Evolutionary conservation across 2,797 vertebrate genomes (phyloP).

Genomic region (Sebastes variabilis): DNA sequence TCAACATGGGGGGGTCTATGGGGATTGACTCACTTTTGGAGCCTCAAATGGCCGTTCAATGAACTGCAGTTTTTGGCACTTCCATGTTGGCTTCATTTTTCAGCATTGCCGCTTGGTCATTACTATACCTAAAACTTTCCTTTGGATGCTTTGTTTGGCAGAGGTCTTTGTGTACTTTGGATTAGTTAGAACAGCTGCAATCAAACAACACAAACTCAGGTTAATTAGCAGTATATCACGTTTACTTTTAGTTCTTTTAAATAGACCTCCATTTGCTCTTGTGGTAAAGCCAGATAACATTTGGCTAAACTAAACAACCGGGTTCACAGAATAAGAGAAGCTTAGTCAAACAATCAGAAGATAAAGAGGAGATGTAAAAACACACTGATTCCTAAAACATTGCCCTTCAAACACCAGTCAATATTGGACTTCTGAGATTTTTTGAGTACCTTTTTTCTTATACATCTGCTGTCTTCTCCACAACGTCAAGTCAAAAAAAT

Average conservation of each 20-base stretch:
- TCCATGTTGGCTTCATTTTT: not conserved
- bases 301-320: not conserved
- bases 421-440: not conserved
- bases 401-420: not conserved
- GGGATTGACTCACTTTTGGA: too few relatives aligned
- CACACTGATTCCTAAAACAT: not conserved
- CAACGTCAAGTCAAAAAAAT: not conserved
- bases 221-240: not conserved
- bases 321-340: not conserved
- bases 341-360: not conserved
- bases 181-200: not conserved
- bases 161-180: not conserved
- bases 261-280: not conserved
- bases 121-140: not conserved
- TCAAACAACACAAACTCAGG: conserved; percentile 1
- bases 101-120: not conserved
- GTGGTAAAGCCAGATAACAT: not conserved
- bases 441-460: not conserved
- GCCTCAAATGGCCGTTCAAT: not conserved
- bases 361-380: not conserved
- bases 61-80: not conserved
- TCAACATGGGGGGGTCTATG: too few relatives aligned
- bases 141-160: not conserved
- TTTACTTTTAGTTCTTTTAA: not conserved
- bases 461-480: not conserved